These are phyloP conservation scores for Triplophysa bombifrons DNA, from an alignment of 2,797 vertebrate species.

Conservation along the genomic window DNA sequence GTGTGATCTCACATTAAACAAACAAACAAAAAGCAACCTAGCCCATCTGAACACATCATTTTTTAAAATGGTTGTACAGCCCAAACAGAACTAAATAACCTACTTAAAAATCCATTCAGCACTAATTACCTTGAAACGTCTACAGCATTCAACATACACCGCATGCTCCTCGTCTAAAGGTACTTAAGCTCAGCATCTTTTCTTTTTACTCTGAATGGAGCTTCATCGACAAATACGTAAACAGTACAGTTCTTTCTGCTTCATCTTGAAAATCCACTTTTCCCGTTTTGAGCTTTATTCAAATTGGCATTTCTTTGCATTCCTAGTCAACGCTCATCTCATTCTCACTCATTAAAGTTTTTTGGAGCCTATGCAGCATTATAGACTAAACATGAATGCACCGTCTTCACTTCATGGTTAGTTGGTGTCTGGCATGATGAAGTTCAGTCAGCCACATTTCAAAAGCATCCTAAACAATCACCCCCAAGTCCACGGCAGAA, in stretches of 20 bases:
- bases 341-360: no score
- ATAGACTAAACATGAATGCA: neutral
- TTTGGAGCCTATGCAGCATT: neutral
- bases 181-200: neutral
- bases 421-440: neutral
- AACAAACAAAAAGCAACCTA: neutral
- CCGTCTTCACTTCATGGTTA: neutral
- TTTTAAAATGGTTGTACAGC: neutral
- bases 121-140: neutral
- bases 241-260: neutral
- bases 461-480: neutral
- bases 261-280: no score
- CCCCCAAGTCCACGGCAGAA: neutral
- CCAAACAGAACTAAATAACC: neutral
- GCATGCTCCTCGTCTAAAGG: neutral
- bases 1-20: neutral
- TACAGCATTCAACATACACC: neutral
- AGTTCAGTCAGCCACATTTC: neutral
- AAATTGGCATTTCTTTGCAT: slow-evolving; percentile 4
- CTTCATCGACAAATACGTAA: neutral
- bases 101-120: neutral
- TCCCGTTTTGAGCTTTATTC: no score
- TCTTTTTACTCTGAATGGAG: neutral
- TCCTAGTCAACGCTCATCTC: neutral
- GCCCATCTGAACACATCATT: neutral